phyloP scores from a whole-genome alignment of 2,113 vertebrate genomes.

The Orcinus orca region DNA sequence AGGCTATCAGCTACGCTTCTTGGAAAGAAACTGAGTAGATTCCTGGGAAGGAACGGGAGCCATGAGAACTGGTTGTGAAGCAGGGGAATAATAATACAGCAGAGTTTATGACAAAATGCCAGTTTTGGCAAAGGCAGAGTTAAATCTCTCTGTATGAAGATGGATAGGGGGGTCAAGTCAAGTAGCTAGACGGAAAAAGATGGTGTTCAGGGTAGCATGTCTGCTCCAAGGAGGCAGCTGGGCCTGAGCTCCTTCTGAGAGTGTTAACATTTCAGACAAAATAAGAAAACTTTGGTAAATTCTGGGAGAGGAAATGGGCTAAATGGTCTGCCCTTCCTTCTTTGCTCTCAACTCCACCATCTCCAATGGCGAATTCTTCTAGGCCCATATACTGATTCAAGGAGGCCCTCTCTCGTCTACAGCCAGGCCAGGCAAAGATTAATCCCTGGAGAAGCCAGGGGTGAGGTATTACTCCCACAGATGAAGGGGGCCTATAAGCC shows the following conservation, averaged over 20 bases:
- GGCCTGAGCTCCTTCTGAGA: background rate
- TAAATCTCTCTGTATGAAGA: background rate
- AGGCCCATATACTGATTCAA: background rate
- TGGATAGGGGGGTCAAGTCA: background rate
- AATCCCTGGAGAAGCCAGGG: background rate
- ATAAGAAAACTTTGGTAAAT: background rate
- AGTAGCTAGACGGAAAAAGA: background rate
- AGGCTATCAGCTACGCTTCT: background rate
- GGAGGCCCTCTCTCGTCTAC: background rate
- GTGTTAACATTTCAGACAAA: conserved; percentile 11
- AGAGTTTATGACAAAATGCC: background rate
- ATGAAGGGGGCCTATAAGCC: background rate
- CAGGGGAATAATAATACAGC: background rate
- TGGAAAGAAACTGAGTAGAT: background rate
- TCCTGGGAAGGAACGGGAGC: background rate
- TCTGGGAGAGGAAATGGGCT: background rate
- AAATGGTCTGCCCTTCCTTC: background rate
- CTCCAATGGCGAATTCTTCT: background rate
- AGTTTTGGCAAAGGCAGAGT: background rate
- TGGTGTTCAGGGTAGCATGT: background rate
- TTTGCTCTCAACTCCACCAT: background rate
- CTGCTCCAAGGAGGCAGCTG: background rate
- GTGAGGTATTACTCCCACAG: background rate
- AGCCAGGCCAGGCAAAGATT: background rate
- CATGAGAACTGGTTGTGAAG: background rate